phyloP scores from a whole-genome alignment of 2,888 invertebrate species.

The Harpalus rubripes region DNA sequence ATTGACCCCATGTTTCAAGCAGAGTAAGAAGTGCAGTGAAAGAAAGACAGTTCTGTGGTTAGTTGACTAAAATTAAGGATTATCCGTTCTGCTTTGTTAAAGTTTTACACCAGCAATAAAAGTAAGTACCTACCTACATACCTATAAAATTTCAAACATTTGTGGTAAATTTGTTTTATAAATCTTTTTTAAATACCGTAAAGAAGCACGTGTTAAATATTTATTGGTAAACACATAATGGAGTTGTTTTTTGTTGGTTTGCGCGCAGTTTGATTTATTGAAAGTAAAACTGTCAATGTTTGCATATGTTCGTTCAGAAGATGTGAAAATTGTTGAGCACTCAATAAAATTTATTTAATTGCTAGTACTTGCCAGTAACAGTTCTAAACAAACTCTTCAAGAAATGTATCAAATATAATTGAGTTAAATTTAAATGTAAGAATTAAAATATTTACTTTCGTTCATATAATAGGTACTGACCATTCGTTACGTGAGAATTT shows the following conservation, averaged over 20 bases:
- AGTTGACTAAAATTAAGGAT: background rate
- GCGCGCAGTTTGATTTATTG: slow-evolving; percentile 1
- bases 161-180: background rate
- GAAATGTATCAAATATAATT: too few relatives aligned
- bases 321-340: slow-evolving; percentile 13
- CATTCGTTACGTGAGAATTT: too few relatives aligned
- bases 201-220: background rate
- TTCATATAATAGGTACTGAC: too few relatives aligned
- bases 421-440: too few relatives aligned
- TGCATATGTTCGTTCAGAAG: slow-evolving; percentile 21
- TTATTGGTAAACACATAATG: background rate
- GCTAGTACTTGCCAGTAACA: too few relatives aligned
- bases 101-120: background rate
- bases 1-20: slow-evolving; percentile 48
- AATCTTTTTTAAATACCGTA: background rate
- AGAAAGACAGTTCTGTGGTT: slow-evolving; percentile 27
- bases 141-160: background rate
- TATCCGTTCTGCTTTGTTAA: slow-evolving; percentile 1
- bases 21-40: slow-evolving; percentile 31
- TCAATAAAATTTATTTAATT: background rate
- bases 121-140: slow-evolving; percentile 40
- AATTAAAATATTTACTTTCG: too few relatives aligned
- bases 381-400: too few relatives aligned
- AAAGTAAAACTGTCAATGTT: slow-evolving; percentile 50
- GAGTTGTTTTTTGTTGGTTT: slow-evolving; percentile 16